Evolutionary conservation across 2,888 invertebrate genomes (phyloP).

Genomic region (Camponotus fellah): DNA sequence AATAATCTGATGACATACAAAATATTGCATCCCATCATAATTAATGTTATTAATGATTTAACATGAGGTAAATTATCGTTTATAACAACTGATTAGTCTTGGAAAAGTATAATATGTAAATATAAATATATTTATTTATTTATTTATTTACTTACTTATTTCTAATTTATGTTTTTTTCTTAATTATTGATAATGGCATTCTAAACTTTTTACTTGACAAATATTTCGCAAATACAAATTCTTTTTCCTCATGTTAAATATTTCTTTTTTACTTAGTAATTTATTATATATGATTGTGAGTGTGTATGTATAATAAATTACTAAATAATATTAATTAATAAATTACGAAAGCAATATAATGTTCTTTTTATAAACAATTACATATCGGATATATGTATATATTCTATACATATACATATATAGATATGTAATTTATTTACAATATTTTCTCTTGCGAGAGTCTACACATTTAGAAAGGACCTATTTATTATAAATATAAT

Average conservation of each 20-base stretch:
- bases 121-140: neutral
- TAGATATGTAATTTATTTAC: neutral
- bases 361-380: neutral
- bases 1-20: slow-evolving; percentile 13
- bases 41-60: slow-evolving; percentile 4
- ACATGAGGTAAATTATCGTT: slow-evolving; percentile 4
- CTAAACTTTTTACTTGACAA: neutral
- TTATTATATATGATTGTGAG: too few species aligned
- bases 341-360: neutral
- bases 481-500: neutral
- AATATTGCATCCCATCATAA: neutral
- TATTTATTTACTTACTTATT: too few species aligned
- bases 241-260: too few species aligned
- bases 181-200: too few species aligned
- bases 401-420: too few species aligned
- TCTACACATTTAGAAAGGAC: neutral
- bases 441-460: neutral
- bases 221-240: neutral
- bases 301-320: neutral
- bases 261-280: too few species aligned
- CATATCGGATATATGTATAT: neutral
- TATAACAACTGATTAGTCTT: neutral
- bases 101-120: neutral
- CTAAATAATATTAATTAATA: too few species aligned
- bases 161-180: too few species aligned